Base-by-base conservation (phyloP, 1,140 invertebrate genomes). In the Drosophila yakuba region DNA sequence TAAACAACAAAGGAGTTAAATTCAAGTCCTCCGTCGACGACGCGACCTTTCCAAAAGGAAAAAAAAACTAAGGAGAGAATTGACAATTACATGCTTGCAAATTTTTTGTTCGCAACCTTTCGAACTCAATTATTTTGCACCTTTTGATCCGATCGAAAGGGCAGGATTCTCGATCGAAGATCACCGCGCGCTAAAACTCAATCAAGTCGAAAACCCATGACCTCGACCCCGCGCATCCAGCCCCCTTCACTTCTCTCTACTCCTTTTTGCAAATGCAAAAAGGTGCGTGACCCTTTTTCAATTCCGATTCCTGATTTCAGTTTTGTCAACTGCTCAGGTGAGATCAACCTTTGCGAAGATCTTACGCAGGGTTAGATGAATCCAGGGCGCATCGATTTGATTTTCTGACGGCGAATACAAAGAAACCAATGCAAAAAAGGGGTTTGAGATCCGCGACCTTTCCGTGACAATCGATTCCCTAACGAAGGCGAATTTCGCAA, bases 81-180 rank as follows among this genome's bases (percentile, higher is more conserved):
- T 75, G 79, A 84, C 89, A 91, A 91, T 91, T 91, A 91, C 89
- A 91, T 84, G 89, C 89, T 91, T 91, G 88, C 89, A 91, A 91
- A 91, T 91, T 91, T 85, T 79, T 79, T 59, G 59, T 71, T 74
- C 61, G 48, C 75, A 81, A 81, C 79, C 79, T 77, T 75, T 81
- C 23, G 63, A 73, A 74, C 76, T 88, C 80, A 88, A 88, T 89
- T 88, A 88, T 88, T 88, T 88, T 83, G 69, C 84, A 88, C 84
- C 84, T 89, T 89, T 89, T 89, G 79, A 88, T 80, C 74, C 67
- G 79, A 88, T 79, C 79, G 66, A 58, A 63, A 71, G 74, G 63
- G 83, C 76, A 64, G 56, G 63, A 61, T 57, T 62, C 39, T 25
- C 52, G 71, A 66, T 57, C 61, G 75, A 50, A 54, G 56, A 61